These are phyloP conservation scores for Slavum lentiscoides DNA, from an alignment of 2,888 invertebrate species.

Conservation along the genomic window DNA sequence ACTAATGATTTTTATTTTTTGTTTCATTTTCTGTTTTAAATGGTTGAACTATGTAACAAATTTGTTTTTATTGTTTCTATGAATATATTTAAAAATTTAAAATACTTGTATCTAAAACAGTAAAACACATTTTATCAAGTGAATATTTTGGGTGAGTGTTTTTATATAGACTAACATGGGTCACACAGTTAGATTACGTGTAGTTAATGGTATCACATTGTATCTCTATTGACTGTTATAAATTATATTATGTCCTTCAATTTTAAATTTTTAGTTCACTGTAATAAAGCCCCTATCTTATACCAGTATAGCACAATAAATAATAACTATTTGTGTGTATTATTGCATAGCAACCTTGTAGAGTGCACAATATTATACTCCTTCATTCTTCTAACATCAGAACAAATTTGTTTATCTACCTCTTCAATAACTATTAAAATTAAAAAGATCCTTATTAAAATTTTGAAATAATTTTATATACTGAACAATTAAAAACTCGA, in stretches of 20 bases:
- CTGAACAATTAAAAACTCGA: no score
- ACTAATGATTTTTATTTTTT: not conserved
- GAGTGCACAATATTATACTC: not conserved
- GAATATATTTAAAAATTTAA: not conserved
- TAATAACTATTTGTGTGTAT: constrained; percentile 11
- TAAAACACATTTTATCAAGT: not conserved
- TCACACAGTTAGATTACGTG: no score
- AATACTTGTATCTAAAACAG: not conserved
- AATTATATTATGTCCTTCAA: constrained; percentile 27
- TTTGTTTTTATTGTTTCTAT: not conserved
- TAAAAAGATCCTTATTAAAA: no score
- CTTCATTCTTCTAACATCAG: not conserved
- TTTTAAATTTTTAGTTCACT: constrained; percentile 21
- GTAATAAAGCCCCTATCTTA: constrained; percentile 23
- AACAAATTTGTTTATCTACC: not conserved
- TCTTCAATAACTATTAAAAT: not conserved
- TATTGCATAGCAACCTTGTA: constrained; percentile 23
- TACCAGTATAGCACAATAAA: not conserved
- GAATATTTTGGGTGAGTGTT: not conserved
- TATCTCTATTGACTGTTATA: constrained; percentile 31
- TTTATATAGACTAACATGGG: not conserved
- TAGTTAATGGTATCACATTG: constrained; percentile 2
- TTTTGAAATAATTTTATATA: no score
- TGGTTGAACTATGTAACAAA: not conserved
- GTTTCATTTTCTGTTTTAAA: no score